Percentiles rank a stretch among this genome's conserved stretches.
phyloP scores from a whole-genome alignment of 1,140 invertebrate species.

The Panagrolaimus sp. region DNA sequence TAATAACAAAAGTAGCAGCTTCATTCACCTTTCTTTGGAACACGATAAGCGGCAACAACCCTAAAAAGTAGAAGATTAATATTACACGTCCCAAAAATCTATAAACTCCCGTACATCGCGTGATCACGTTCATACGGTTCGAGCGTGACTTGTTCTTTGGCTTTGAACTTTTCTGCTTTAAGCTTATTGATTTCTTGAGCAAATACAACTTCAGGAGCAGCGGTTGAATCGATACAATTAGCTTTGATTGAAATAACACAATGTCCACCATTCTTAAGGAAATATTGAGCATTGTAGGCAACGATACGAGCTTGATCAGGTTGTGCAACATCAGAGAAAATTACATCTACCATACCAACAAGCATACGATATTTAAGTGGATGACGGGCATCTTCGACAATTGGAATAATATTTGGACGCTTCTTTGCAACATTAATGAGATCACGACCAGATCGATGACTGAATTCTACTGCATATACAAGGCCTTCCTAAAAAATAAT shows the following conservation, averaged over 20 bases:
- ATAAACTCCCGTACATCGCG: too few relatives aligned
- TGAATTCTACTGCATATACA: conserved; percentile 98
- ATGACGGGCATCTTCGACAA: conserved; percentile 97
- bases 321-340: conserved; percentile 91
- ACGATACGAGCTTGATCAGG: conserved; percentile 98
- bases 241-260: conserved; percentile 99
- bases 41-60: not conserved
- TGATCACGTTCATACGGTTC: conserved; percentile 99
- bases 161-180: conserved; percentile 88
- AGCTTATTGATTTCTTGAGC: conserved; percentile 94
- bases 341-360: conserved; percentile 71
- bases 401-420: conserved; percentile 95
- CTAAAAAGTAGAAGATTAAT: too few relatives aligned
- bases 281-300: conserved; percentile 88
- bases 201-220: conserved; percentile 93
- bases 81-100: too few relatives aligned
- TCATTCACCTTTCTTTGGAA: conserved; percentile 2
- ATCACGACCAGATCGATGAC: conserved; percentile 88
- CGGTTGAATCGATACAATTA: conserved; percentile 97
- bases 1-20: too few relatives aligned
- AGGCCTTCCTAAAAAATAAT: conserved; percentile 78
- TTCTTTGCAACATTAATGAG: conserved; percentile 96
- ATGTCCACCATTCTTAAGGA: conserved; percentile 91
- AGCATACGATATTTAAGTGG: conserved; percentile 93
- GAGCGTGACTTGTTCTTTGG: conserved; percentile 90